A percentile compares a stretch with the other conserved stretches of the same genome.
Evolutionary conservation across 2,888 invertebrate genomes (phyloP).

Genomic region (Heliothis peltigera): DNA sequence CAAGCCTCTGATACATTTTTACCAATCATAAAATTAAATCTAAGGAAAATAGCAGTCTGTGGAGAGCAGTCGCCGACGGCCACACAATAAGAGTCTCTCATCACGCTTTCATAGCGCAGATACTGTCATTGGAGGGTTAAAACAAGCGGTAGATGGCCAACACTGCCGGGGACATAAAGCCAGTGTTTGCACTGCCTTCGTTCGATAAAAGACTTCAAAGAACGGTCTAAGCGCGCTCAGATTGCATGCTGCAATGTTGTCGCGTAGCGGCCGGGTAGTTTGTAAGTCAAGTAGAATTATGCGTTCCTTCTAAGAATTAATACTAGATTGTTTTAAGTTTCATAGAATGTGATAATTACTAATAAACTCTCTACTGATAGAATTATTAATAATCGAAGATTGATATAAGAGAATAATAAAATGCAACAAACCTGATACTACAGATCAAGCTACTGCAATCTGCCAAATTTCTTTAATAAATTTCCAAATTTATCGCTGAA

Average conservation of each 20-base stretch:
- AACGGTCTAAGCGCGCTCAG: conserved; percentile 21
- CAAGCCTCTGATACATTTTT: background rate
- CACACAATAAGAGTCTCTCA: conserved; percentile 37
- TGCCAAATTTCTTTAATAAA: too few species aligned
- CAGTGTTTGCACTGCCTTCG: conserved; percentile 45
- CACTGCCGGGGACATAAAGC: conserved; percentile 30
- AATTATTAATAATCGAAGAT: too few species aligned
- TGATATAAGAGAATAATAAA: too few species aligned
- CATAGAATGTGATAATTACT: too few species aligned
- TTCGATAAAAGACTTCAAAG: conserved; percentile 43
- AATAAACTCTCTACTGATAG: too few species aligned
- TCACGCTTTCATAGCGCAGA: conserved; percentile 28
- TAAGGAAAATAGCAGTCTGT: conserved; percentile 8
- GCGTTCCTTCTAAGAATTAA: background rate
- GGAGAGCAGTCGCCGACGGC: background rate
- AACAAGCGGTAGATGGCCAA: conserved; percentile 11
- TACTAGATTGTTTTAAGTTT: too few species aligned
- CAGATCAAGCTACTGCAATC: too few species aligned
- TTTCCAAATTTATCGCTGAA: too few species aligned
- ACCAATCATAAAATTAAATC: conserved; percentile 38
- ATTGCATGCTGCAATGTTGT: conserved; percentile 24
- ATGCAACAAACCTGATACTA: too few species aligned
- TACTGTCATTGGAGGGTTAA: conserved; percentile 17
- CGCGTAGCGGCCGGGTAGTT: background rate
- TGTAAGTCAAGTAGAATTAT: conserved; percentile 18